Conservation (phyloP, 2,888 invertebrate genomes). For the Ophioninae sp. region DNA sequence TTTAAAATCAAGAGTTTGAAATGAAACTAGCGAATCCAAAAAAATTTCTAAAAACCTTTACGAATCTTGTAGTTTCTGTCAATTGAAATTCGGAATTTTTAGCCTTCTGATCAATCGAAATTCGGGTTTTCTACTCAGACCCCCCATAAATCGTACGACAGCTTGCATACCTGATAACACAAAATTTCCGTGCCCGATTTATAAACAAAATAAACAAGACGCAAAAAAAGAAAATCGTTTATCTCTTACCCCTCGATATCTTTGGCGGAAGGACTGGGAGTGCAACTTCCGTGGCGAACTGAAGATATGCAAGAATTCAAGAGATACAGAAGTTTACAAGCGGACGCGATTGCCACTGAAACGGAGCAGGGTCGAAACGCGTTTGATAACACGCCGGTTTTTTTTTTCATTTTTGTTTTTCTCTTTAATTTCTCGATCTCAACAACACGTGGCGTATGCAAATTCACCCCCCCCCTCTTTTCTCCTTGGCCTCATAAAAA, state of each 20-base stretch:
- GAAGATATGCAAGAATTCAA: constrained; percentile 22
- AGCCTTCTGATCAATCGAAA: no score
- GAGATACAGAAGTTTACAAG: background rate
- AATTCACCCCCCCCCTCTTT: background rate
- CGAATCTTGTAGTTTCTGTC: no score
- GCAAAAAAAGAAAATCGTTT: background rate
- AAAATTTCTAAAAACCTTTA: no score
- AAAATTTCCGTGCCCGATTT: background rate
- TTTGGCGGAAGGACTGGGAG: background rate
- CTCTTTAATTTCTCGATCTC: background rate
- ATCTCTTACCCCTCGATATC: background rate
- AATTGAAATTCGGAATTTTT: no score
- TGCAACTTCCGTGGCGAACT: constrained; percentile 6
- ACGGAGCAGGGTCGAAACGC: constrained; percentile 47
- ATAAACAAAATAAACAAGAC: background rate
- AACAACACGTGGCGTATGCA: background rate
- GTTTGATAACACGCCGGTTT: constrained; percentile 18
- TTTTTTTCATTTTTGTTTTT: background rate
- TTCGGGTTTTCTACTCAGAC: no score
- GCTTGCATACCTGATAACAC: no score
- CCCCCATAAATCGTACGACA: no score
- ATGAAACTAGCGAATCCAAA: no score
- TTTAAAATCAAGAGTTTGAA: no score
- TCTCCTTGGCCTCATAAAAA: background rate
- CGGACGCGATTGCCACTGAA: background rate